phyloP scores from a whole-genome alignment of 2,888 invertebrate species.

The Ceratothoa steindachneri region DNA sequence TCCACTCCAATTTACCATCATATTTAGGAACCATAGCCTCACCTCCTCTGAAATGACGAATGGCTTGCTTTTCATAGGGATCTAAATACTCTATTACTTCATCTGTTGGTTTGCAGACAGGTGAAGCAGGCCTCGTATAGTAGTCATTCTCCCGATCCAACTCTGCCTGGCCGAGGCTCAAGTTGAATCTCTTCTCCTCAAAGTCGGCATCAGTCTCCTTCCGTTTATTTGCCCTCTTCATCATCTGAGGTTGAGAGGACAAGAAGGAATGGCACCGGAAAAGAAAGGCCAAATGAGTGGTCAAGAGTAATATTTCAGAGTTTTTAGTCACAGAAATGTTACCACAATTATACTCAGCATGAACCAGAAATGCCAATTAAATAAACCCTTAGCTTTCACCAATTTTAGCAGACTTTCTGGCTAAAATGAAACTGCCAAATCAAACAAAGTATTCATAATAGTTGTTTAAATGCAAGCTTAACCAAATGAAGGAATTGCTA shows the following conservation, averaged over 20 bases:
- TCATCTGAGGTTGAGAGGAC: conserved; percentile 56
- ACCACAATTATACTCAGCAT: background rate
- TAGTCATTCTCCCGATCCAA: conserved; percentile 66
- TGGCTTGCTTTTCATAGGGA: conserved; percentile 44
- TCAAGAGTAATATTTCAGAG: background rate
- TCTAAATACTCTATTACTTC: conserved; percentile 40
- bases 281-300: conserved; percentile 33
- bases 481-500: too few species aligned
- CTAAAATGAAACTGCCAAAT: too few species aligned
- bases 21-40: too few species aligned
- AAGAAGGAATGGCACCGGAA: conserved; percentile 53
- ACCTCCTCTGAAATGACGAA: conserved; percentile 43
- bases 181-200: conserved; percentile 66
- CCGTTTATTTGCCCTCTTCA: conserved; percentile 83
- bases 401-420: too few species aligned
- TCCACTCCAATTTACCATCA: too few species aligned
- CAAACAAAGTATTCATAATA: too few species aligned
- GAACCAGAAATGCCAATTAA: too few species aligned
- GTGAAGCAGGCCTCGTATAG: conserved; percentile 67
- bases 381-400: too few species aligned
- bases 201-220: conserved; percentile 72
- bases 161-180: conserved; percentile 69
- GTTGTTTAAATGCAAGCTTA: too few species aligned
- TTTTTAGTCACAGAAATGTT: background rate
- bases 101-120: conserved; percentile 51